Evolutionary conservation across 2,888 invertebrate genomes (phyloP), one percentile per base, ranked within the genome.

Genomic region (Priocnemis perturbator): DNA sequence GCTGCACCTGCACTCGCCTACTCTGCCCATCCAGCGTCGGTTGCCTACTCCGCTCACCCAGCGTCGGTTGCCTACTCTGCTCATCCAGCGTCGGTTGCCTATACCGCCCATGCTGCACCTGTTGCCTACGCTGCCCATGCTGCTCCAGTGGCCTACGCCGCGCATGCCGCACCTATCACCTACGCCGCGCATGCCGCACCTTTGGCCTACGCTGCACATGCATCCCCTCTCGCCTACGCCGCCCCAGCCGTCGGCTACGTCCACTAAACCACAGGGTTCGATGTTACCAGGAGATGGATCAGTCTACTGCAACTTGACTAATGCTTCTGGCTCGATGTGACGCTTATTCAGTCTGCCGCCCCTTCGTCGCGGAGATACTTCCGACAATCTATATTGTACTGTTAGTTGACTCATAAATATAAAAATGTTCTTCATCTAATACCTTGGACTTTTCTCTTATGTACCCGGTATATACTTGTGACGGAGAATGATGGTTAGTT

Each of bases 41-140:
- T 68, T 14, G 67, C 67, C 19, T 66, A 73, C 52, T 64, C 73
- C 14, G 73, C 64, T 23, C 89, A 75, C 30, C 73, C 82, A 11
- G 90, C 85, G 15, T 76, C 80, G 3, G 30, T 89, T 26, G 74
- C 79, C 50, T 78, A 67, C 59, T 19, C 69, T 7, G 64, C 71
- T 0, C 71, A 63, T 17, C 63, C 70, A 7, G 67, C 80, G 52
- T 76, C 71, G 3, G 23, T 68, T 14, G 67, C 67, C 19, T 66
- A 73, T 47, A 62, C 73, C 14, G 73, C 64, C 20, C 89, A 75
- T 26, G 71, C 82, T 9, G 90, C 85, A 11, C 76, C 80, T 3
- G 30, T 89, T 26, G 89, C 90, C 45, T 90, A 89, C 76, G 89
- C 87, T n/a, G 64, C 67, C 9, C 70, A 67, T 17, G 63, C 67